Percentiles rank a stretch among this genome's conserved stretches.
Conservation (phyloP, 2,888 invertebrate genomes). For the Julus scandinavius region DNA sequence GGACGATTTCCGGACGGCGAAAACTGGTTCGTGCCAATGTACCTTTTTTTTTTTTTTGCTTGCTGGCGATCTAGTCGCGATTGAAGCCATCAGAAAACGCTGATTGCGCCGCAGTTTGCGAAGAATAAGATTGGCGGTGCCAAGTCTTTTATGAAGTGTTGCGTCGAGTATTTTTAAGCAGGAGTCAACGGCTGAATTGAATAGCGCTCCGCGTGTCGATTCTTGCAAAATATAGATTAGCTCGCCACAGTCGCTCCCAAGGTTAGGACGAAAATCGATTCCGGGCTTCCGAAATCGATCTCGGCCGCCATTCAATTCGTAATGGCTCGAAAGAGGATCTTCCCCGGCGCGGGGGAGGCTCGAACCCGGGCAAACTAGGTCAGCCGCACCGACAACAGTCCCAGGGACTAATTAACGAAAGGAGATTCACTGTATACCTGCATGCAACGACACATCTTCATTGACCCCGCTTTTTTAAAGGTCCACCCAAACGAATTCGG, state of each 20-base stretch:
- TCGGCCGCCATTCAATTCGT: background rate
- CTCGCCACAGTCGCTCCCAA: background rate
- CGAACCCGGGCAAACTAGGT: background rate
- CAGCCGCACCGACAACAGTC: background rate
- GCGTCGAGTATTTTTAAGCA: background rate
- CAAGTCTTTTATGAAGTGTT: background rate
- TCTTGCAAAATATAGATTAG: conserved; percentile 1
- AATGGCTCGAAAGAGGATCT: background rate
- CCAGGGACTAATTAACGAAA: background rate
- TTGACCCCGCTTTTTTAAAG: no score
- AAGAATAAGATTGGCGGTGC: background rate
- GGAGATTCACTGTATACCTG: no score
- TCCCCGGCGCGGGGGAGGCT: background rate
- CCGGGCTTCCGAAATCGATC: background rate
- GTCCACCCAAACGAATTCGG: no score
- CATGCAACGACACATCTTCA: no score
- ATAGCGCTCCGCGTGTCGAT: background rate
- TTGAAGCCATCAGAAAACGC: background rate
- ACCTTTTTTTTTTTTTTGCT: background rate
- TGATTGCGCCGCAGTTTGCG: background rate
- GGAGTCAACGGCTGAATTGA: conserved; percentile 1
- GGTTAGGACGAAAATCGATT: background rate
- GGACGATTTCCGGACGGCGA: background rate
- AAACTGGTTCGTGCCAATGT: background rate
- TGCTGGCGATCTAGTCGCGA: no score